Evolutionary conservation across 2,888 invertebrate species (phyloP), one percentile per base, ranked within the genome.

Genomic region (Nycteola revayana): DNA sequence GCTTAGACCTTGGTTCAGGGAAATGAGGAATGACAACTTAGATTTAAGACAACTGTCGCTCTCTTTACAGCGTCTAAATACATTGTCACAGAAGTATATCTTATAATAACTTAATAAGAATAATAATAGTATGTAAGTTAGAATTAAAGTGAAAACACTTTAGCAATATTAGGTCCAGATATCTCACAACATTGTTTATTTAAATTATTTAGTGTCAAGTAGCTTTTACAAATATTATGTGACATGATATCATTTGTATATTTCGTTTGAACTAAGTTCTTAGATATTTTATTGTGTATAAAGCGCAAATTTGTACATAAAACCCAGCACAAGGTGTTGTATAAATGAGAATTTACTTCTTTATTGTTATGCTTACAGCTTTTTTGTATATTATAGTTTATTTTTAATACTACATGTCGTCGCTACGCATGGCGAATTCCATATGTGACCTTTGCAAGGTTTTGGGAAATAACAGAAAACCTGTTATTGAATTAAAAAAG

Each of bases 191-290:
- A 40, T 40, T 49, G 41, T 36, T 25, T 41, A 36, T 25, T 41
- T 42, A 44, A 41, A n/a, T n/a, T 17, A 28, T 32, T 42, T 28
- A 21, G 7, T 39, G n/a, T n/a, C n/a, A 44, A 49, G 40, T 33
- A 34, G 42, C 52, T 42, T 60, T 52, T 59, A 49, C 57, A 56
- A 7, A 36, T 33, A n/a, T 46, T 41, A 32, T 35, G 40, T 42
- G 32, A 49, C 44, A 55, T 40, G 42, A 45, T 61, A 49, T 55
- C 47, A 32, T 57, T 32, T 79, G 74, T 80, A 77, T 78, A 77
- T 80, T 75, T 75, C 52, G 75, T 69, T 73, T 75, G 83, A 83
- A 83, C 83, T 76, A 77, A 83, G 83, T 83, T 83, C 83, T 75
- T 50, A 45, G 47, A 60, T 60, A 53, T 57, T 49, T 45, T 57